Conservation (phyloP, 2,113 vertebrate species). For the Cephalopholis sonnerati region DNA sequence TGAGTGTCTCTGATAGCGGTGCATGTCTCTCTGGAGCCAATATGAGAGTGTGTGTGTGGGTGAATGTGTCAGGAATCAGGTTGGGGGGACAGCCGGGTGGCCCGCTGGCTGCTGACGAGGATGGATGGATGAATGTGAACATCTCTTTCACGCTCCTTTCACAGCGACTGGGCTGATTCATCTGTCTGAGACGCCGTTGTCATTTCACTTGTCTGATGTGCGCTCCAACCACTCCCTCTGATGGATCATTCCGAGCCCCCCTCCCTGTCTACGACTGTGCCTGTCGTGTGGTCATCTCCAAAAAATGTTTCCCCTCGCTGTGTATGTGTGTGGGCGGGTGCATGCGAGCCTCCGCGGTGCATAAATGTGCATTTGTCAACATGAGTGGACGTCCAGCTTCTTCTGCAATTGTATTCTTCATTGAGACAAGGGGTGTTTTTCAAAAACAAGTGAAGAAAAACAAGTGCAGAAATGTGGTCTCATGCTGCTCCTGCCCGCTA, state of each 20-base stretch:
- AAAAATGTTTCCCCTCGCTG: conserved; percentile 11
- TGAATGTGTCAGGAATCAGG: background rate
- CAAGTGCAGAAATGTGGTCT: conserved; percentile 39
- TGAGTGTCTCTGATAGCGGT: background rate
- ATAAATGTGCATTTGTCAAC: conserved; percentile 54
- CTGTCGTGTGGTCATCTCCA: conserved; percentile 8
- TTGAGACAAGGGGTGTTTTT: conserved; percentile 57
- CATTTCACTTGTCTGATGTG: conserved; percentile 57
- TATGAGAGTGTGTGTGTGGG: background rate
- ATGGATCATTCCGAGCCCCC: conserved; percentile 56
- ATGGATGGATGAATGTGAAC: conserved; percentile 76
- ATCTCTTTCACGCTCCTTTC: conserved; percentile 76
- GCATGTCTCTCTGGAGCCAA: background rate
- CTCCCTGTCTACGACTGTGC: background rate
- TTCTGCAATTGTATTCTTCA: conserved; percentile 24
- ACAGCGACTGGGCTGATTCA: conserved; percentile 65
- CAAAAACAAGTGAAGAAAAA: conserved; percentile 46
- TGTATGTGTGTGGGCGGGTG: conserved; percentile 2
- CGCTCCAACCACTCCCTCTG: conserved; percentile 46
- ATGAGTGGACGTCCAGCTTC: conserved; percentile 14
- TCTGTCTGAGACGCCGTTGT: conserved; percentile 60
- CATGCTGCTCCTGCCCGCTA: conserved; percentile 52
- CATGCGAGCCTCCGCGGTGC: background rate
- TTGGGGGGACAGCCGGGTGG: conserved; percentile 38
- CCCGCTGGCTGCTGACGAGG: conserved; percentile 61